Conservation (phyloP, 2,888 invertebrate species). For the Allophyes oxyacanthae region DNA sequence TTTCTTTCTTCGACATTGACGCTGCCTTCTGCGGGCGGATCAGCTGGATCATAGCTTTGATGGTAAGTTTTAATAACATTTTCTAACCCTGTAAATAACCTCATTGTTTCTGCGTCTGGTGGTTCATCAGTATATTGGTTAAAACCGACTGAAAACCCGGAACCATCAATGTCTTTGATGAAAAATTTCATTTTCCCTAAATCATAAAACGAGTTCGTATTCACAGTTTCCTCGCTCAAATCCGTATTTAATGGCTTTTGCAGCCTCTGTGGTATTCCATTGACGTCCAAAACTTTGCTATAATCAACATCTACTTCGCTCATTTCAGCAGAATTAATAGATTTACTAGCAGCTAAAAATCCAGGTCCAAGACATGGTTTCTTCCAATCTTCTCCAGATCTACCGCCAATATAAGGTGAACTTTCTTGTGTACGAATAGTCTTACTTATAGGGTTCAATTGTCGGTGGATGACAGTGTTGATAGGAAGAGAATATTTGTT, state of each 20-base stretch:
- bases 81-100: slow-evolving; percentile 77
- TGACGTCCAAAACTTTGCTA: slow-evolving; percentile 61
- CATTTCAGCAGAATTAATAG: slow-evolving; percentile 78
- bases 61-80: slow-evolving; percentile 75
- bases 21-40: slow-evolving; percentile 14
- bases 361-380: slow-evolving; percentile 60
- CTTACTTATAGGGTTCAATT: slow-evolving; percentile 73
- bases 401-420: slow-evolving; percentile 56
- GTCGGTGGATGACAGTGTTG: slow-evolving; percentile 61
- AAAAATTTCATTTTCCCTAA: slow-evolving; percentile 73
- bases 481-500: slow-evolving; percentile 58
- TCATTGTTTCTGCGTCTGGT: slow-evolving; percentile 77
- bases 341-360: slow-evolving; percentile 68
- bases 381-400: slow-evolving; percentile 65
- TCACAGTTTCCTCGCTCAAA: slow-evolving; percentile 50
- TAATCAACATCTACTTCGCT: slow-evolving; percentile 71
- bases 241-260: slow-evolving; percentile 75
- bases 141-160: slow-evolving; percentile 80
- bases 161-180: slow-evolving; percentile 77
- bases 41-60: slow-evolving; percentile 62
- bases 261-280: slow-evolving; percentile 74
- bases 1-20: slow-evolving; percentile 32
- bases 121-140: slow-evolving; percentile 78
- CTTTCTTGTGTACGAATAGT: slow-evolving; percentile 45
- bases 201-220: slow-evolving; percentile 59